Percentiles rank a stretch among this genome's conserved stretches.
phyloP scores from a whole-genome alignment of 2,888 invertebrate genomes.

The Drosophila nigritarsus region DNA sequence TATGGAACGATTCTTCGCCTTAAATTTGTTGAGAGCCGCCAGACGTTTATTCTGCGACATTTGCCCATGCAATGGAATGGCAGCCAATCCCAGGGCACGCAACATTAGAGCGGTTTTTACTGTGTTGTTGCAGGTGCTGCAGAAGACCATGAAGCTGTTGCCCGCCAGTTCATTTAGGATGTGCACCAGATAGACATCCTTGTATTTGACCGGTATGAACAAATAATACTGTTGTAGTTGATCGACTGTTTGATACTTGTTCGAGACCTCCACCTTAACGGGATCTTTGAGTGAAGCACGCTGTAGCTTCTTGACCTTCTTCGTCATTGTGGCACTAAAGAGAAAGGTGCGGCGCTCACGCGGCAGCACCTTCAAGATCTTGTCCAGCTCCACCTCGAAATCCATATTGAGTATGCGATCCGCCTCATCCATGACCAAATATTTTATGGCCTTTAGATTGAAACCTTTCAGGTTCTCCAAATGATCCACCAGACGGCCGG shows the following conservation, averaged over 20 bases:
- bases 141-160: constrained; percentile 98
- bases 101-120: constrained; percentile 95
- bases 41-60: constrained; percentile 99
- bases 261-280: constrained; percentile 97
- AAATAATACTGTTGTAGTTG: constrained; percentile 97
- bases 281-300: constrained; percentile 97
- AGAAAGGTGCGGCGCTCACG: constrained; percentile 95
- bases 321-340: constrained; percentile 99
- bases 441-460: constrained; percentile 94
- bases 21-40: constrained; percentile 98
- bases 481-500: constrained; percentile 97
- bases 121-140: constrained; percentile 96
- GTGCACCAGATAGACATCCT: constrained; percentile 98
- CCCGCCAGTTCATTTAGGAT: constrained; percentile 97
- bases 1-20: constrained; percentile 96
- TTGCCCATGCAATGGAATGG: constrained; percentile 99
- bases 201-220: constrained; percentile 97
- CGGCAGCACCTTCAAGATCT: constrained; percentile 95
- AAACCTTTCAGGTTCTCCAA: constrained; percentile 99
- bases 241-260: constrained; percentile 99
- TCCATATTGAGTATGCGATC: constrained; percentile 99
- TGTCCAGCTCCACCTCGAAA: constrained; percentile 98
- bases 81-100: constrained; percentile 95
- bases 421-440: constrained; percentile 99
- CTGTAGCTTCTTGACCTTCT: constrained; percentile 97